Percentiles rank a stretch among this genome's conserved stretches.
Evolutionary conservation across 2,888 invertebrate genomes (phyloP).

Genomic region (Cantharis rufa): DNA sequence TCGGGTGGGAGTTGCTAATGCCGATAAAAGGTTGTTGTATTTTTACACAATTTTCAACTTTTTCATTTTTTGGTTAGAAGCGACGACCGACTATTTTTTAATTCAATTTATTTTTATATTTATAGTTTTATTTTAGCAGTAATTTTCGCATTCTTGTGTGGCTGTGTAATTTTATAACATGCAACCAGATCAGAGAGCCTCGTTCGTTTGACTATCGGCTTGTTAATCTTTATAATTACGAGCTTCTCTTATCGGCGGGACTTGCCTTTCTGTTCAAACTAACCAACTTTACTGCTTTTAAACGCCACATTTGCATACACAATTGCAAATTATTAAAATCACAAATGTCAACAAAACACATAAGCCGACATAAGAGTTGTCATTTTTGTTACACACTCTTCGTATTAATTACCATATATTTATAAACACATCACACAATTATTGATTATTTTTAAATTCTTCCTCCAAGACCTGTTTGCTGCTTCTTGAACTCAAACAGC

Average conservation of each 20-base stretch:
- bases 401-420: neutral
- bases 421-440: neutral
- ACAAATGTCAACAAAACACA: constrained; percentile 25
- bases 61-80: neutral
- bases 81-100: neutral
- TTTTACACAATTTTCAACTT: neutral
- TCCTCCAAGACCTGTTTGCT: neutral
- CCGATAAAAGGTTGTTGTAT: neutral
- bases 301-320: constrained; percentile 49
- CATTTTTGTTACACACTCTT: neutral
- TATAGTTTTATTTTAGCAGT: constrained; percentile 6
- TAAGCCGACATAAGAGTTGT: constrained; percentile 3
- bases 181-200: constrained; percentile 33
- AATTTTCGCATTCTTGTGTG: constrained; percentile 21
- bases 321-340: constrained; percentile 53
- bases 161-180: constrained; percentile 25
- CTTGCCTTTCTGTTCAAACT: constrained; percentile 25
- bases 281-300: constrained; percentile 29
- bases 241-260: constrained; percentile 39
- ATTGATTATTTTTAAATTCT: neutral
- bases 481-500: neutral
- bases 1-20: neutral
- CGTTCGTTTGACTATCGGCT: constrained; percentile 47
- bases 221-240: constrained; percentile 53
- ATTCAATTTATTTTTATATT: neutral